These are phyloP conservation scores for Serinus canaria DNA, from an alignment of 2,113 vertebrate genomes.

Conservation along the genomic window DNA sequence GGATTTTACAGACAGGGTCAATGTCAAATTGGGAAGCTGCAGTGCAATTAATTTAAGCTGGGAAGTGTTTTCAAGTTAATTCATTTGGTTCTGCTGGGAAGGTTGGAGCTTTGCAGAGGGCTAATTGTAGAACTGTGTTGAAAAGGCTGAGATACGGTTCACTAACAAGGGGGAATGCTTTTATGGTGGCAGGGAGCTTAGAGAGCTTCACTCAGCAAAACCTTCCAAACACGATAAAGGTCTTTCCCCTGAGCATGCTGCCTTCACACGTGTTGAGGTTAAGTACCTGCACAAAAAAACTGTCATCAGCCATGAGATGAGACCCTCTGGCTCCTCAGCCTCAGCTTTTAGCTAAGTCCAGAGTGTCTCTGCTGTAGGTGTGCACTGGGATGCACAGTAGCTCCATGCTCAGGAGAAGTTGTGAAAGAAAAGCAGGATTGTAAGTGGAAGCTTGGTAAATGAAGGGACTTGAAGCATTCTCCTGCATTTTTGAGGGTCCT, in stretches of 20 bases:
- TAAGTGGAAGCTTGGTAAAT: not conserved
- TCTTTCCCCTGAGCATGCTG: not conserved
- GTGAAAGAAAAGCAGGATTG: not conserved
- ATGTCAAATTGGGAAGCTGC: constrained; percentile 25
- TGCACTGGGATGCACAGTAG: not conserved
- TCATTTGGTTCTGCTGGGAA: constrained; percentile 26
- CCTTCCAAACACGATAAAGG: not conserved
- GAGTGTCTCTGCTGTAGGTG: not conserved
- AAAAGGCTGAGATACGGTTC: constrained; percentile 40
- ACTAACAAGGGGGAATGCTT: constrained; percentile 36
- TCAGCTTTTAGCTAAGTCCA: not conserved
- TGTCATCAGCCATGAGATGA: not conserved
- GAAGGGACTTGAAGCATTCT: not conserved
- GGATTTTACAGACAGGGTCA: constrained; percentile 13
- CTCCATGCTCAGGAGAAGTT: fast-evolving
- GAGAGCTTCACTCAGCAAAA: constrained; percentile 11
- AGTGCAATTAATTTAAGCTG: constrained; percentile 52
- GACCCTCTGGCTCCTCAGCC: not conserved
- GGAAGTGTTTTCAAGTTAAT: constrained; percentile 31
- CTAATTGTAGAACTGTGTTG: constrained; percentile 15
- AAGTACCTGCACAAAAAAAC: not conserved
- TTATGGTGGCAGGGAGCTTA: not conserved
- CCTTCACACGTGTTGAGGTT: not conserved
- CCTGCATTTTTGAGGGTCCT: not conserved
- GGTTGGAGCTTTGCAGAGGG: not conserved